phyloP scores from a whole-genome alignment of 2,888 invertebrate genomes.

The Meteorus colon region DNA sequence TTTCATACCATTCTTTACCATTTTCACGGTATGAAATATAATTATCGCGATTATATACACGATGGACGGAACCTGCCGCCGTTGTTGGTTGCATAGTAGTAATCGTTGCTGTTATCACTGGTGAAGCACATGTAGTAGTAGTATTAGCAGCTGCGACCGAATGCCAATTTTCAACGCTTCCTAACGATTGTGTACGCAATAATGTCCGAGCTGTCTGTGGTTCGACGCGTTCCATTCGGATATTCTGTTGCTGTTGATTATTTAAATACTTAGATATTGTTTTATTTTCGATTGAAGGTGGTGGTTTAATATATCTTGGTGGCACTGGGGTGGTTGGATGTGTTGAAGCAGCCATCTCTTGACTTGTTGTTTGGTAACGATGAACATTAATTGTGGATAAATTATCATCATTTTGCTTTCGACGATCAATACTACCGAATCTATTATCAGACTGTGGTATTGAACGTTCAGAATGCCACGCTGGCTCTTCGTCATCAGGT shows the following conservation, averaged over 20 bases:
- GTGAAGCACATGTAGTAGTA: conserved; percentile 16
- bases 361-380: conserved; percentile 22
- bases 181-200: conserved; percentile 77
- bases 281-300: not conserved
- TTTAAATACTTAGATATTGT: conserved; percentile 17
- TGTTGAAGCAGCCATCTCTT: conserved; percentile 50
- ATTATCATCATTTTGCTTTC: conserved; percentile 69
- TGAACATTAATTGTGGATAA: conserved; percentile 22
- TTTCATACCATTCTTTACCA: conserved; percentile 83
- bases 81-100: conserved; percentile 7
- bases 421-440: conserved; percentile 78
- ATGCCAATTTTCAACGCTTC: conserved; percentile 75
- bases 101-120: conserved; percentile 12
- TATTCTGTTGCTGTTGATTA: not conserved
- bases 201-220: conserved; percentile 65
- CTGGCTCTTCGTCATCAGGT: conserved; percentile 66
- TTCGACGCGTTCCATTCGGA: conserved; percentile 42
- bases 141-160: conserved; percentile 14
- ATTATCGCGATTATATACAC: conserved; percentile 51
- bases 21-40: conserved; percentile 60
- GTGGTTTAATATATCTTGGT: conserved; percentile 15
- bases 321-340: conserved; percentile 54
- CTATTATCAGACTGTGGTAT: conserved; percentile 59
- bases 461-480: conserved; percentile 66
- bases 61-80: conserved; percentile 34